Base-by-base conservation (phyloP, 2,113 vertebrate genomes). In the Phaethornis superciliosus region DNA sequence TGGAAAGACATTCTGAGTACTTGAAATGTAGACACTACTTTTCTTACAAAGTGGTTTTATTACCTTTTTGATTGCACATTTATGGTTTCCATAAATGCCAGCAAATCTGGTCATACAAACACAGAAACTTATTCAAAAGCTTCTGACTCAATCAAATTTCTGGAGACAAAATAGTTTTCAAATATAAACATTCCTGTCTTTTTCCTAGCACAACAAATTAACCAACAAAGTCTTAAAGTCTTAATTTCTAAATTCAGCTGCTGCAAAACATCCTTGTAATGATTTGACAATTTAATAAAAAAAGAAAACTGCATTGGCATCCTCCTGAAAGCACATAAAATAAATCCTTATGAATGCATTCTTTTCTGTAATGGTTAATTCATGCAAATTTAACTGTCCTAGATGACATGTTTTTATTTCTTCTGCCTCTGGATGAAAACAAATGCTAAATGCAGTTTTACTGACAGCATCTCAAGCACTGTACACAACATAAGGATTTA, bases 331-430 rank as follows among this genome's bases (percentile, higher is more conserved):
- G 28, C 65, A 72, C 63, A 70, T 90, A 93, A 92, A 95, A 91
- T 90, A 92, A 90, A 94, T 93, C 47, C 74, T 42, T 89, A 51
- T 23, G 15, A 94, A 94, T 81, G 52, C 58, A 68, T 90, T 81
- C 89, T 60, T 94, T 92, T 35, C 12, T 94, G 54, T 94, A 84
- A 95, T 94, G 89, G 89, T 95, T 96, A 94, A 71, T 89, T 82
- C 81, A 95, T 95, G 88, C 87, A 97, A 91, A 84, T 93, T 64
- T 89, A 95, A 90, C 59, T 75, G 63, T 75, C 64, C 69, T 94
- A 92, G 63, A 95, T 81, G 35, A 35, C 35, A 89, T 77, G 78
- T 89, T 87, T 95, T 96, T 90, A 96, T 93, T 77, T 87, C 21
- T 95, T 93, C 79, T 96, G 70, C 93, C 37, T 88, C 58, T 79